phyloP scores from a whole-genome alignment of 2,797 vertebrate species.

The Choloepus didactylus region DNA sequence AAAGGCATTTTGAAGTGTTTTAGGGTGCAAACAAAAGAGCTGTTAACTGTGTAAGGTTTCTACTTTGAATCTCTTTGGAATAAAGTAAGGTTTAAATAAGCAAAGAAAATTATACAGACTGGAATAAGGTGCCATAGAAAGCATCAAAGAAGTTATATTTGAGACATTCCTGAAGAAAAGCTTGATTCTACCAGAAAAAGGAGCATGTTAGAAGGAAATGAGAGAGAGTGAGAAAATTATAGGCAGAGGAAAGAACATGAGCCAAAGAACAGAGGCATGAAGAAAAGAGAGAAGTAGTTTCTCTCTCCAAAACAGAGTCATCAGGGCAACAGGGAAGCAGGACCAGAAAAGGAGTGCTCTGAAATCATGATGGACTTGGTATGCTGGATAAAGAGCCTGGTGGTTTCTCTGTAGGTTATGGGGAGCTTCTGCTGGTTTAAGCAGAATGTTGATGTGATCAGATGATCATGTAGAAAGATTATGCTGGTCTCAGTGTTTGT shows the following conservation, averaged over 20 bases:
- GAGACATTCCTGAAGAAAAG: conserved; percentile 40
- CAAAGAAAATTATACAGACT: neutral
- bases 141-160: neutral
- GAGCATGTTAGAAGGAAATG: neutral
- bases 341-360: neutral
- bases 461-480: neutral
- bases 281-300: neutral
- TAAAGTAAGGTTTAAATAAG: neutral
- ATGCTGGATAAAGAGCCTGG: neutral
- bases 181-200: neutral
- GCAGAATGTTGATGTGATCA: neutral
- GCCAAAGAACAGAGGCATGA: neutral
- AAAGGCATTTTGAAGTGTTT: conserved; percentile 58
- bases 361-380: neutral
- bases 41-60: neutral
- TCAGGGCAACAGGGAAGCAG: neutral
- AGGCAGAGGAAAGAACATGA: neutral
- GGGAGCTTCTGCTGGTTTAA: neutral
- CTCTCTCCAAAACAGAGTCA: neutral
- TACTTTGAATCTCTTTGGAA: conserved; percentile 50
- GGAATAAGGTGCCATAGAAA: neutral
- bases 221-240: neutral
- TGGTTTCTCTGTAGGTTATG: neutral
- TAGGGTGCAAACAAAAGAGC: neutral
- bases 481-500: neutral